phyloP scores from a whole-genome alignment of 2,797 vertebrate genomes.

The Myotis daubentonii region DNA sequence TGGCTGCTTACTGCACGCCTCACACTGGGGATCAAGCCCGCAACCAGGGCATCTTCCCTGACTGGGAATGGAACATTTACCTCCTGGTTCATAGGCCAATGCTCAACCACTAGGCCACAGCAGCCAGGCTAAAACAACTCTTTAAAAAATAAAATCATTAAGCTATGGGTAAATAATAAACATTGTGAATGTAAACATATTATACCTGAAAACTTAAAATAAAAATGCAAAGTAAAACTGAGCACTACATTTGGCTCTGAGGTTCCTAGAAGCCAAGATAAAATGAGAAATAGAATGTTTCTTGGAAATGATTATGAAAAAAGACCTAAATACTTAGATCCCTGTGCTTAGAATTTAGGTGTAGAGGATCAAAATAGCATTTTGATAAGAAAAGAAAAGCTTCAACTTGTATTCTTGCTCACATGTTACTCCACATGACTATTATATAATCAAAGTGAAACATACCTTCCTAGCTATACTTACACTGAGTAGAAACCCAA shows the following conservation, averaged over 20 bases:
- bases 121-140: not conserved
- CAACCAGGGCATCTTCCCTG: too few relatives aligned
- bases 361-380: not conserved
- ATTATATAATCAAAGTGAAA: not conserved
- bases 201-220: not conserved
- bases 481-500: not conserved
- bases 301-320: constrained; percentile 8
- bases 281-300: constrained; percentile 40
- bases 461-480: not conserved
- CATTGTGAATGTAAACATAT: not conserved
- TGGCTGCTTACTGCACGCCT: too few relatives aligned
- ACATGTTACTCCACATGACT: not conserved
- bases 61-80: too few relatives aligned
- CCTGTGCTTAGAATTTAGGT: not conserved
- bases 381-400: not conserved
- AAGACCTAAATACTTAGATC: not conserved
- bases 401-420: not conserved
- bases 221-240: not conserved
- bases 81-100: too few relatives aligned
- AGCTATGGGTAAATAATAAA: not conserved
- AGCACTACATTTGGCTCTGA: not conserved
- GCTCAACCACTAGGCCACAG: too few relatives aligned
- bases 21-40: too few relatives aligned
- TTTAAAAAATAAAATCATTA: constrained; percentile 36
- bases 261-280: not conserved